Evolutionary conservation across 2,888 invertebrate genomes (phyloP).

Genomic region (Nemotelus nigrinus): DNA sequence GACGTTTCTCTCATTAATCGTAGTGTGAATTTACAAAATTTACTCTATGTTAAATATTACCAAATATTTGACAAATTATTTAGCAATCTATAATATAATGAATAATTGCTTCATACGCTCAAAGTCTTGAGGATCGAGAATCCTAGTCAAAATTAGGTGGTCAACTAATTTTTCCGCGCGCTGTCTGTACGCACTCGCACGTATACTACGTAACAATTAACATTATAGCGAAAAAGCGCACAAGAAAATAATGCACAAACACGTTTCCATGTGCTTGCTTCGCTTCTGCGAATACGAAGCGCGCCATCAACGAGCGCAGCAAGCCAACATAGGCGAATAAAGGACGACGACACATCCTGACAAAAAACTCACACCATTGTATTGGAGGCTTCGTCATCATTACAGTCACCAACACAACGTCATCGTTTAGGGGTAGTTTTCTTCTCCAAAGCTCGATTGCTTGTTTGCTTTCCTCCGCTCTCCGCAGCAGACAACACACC

Average conservation of each 20-base stretch:
- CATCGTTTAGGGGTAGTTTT: constrained; percentile 27
- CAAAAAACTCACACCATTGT: neutral
- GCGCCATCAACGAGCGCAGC: constrained; percentile 21
- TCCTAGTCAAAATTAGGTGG: too few relatives aligned
- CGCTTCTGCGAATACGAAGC: neutral
- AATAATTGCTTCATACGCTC: too few relatives aligned
- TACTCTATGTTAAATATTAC: too few relatives aligned
- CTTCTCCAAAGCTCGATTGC: constrained; percentile 7
- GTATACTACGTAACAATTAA: neutral
- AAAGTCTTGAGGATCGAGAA: too few relatives aligned
- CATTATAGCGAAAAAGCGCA: constrained; percentile 14
- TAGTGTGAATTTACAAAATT: too few relatives aligned
- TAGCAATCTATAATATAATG: too few relatives aligned
- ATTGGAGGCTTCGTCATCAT: neutral
- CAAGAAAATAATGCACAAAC: constrained; percentile 5
- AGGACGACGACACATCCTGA: neutral
- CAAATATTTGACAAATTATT: too few relatives aligned
- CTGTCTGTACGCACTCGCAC: neutral
- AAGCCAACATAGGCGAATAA: neutral
- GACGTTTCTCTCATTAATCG: too few relatives aligned
- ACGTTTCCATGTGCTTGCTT: neutral
- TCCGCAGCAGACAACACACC: neutral
- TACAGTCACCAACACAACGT: constrained; percentile 30
- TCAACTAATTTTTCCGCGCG: too few relatives aligned
- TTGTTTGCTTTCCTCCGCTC: neutral